phyloP scores from a whole-genome alignment of 2,797 vertebrate genomes.

The Rhynchotus rufescens region DNA sequence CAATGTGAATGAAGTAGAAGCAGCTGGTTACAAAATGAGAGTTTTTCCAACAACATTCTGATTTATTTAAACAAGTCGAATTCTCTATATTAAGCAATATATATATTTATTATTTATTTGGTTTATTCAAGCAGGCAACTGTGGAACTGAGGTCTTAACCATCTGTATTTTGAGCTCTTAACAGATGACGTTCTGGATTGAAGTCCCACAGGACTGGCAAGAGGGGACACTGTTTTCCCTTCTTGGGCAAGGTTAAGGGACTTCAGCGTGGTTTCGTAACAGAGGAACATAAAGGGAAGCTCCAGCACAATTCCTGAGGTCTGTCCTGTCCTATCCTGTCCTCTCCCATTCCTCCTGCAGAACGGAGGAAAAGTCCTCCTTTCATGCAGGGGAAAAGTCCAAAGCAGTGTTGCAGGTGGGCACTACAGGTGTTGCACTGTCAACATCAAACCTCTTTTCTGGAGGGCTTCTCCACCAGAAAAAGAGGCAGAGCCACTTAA shows the following conservation, averaged over 20 bases:
- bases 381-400: too few relatives aligned
- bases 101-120: background rate
- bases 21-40: background rate
- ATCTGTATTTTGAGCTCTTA: background rate
- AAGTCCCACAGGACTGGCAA: background rate
- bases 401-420: too few relatives aligned
- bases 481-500: too few relatives aligned
- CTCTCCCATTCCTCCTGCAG: background rate
- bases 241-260: background rate
- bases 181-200: background rate
- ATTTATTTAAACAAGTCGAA: background rate
- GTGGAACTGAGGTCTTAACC: background rate
- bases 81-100: background rate
- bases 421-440: background rate
- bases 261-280: background rate
- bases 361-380: too few relatives aligned
- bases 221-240: background rate
- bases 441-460: background rate
- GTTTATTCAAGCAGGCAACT: background rate
- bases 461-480: background rate
- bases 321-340: background rate
- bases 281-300: background rate
- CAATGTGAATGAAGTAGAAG: background rate
- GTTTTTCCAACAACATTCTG: too few relatives aligned
- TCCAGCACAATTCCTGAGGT: background rate